phyloP scores from a whole-genome alignment of 2,797 vertebrate species.

The Danionella dracula region DNA sequence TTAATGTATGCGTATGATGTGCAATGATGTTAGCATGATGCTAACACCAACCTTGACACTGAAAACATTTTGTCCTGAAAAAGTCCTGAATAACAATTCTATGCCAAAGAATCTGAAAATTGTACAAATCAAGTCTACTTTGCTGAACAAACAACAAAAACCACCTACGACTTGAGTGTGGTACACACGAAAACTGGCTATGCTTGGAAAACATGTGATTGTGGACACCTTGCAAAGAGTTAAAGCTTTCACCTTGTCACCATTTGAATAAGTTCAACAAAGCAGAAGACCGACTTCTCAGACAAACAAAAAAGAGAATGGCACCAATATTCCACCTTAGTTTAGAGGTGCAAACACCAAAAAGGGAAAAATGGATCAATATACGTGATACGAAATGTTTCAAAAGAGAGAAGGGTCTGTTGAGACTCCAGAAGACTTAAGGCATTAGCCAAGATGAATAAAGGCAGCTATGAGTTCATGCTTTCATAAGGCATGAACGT shows the following conservation, averaged over 20 bases:
- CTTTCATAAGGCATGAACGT: conserved; percentile 27
- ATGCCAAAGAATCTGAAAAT: too few relatives aligned
- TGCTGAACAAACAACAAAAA: too few relatives aligned
- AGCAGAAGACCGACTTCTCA: conserved; percentile 24
- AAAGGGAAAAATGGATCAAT: neutral
- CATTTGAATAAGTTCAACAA: neutral
- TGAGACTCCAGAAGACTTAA: conserved; percentile 38
- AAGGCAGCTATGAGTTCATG: conserved; percentile 41
- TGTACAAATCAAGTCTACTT: too few relatives aligned
- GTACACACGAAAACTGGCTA: too few relatives aligned
- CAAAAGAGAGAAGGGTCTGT: conserved; percentile 33
- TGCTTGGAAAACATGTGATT: too few relatives aligned
- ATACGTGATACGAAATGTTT: conserved; percentile 31
- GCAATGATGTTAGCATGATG: too few relatives aligned
- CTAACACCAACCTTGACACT: too few relatives aligned
- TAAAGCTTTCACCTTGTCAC: conserved; percentile 43
- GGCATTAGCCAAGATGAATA: conserved; percentile 34
- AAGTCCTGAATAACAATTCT: too few relatives aligned
- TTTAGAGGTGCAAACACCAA: neutral
- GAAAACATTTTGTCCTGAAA: too few relatives aligned
- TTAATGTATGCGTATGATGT: too few relatives aligned
- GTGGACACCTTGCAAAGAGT: neutral
- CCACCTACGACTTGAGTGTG: too few relatives aligned
- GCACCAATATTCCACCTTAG: conserved; percentile 14
- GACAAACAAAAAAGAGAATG: conserved; percentile 11